These are phyloP conservation scores for Pecten maximus DNA, from an alignment of 2,888 invertebrate genomes.

Conservation along the genomic window DNA sequence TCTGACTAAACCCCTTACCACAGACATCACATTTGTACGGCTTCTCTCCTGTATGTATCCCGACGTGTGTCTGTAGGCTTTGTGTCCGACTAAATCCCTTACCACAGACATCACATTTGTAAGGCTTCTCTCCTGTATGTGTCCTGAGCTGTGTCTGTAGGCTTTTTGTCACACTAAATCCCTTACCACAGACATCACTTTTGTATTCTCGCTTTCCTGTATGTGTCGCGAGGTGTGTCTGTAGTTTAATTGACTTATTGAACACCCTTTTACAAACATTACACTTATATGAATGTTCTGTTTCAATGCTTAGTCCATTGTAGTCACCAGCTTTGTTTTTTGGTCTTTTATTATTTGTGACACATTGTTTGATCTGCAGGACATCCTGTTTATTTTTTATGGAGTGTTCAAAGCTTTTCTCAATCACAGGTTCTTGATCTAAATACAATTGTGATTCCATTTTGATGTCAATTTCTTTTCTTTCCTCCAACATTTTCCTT, in stretches of 20 bases:
- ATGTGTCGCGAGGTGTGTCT: slow-evolving; percentile 41
- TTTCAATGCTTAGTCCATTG: slow-evolving; percentile 1
- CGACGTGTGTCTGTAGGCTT: too few relatives aligned
- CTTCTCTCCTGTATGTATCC: too few relatives aligned
- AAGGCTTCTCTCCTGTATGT: too few relatives aligned
- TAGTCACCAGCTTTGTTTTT: slow-evolving; percentile 22
- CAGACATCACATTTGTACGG: too few relatives aligned
- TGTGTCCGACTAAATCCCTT: too few relatives aligned
- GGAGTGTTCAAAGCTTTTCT: background rate
- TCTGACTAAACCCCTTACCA: too few relatives aligned
- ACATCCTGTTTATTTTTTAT: background rate
- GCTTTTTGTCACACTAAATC: too few relatives aligned
- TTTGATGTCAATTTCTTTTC: background rate
- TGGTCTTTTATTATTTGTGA: background rate
- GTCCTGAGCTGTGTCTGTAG: too few relatives aligned
- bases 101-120: too few relatives aligned
- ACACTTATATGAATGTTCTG: slow-evolving; percentile 48
- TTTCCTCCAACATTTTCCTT: slow-evolving; percentile 20
- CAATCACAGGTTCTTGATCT: background rate
- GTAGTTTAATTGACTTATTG: background rate
- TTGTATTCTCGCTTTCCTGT: background rate
- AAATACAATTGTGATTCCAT: background rate
- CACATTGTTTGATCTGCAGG: background rate
- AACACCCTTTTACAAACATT: slow-evolving; percentile 43
- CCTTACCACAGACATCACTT: too few relatives aligned